Evolutionary conservation across 2,113 vertebrate species (phyloP).

Genomic region (Paratilapia polleni): DNA sequence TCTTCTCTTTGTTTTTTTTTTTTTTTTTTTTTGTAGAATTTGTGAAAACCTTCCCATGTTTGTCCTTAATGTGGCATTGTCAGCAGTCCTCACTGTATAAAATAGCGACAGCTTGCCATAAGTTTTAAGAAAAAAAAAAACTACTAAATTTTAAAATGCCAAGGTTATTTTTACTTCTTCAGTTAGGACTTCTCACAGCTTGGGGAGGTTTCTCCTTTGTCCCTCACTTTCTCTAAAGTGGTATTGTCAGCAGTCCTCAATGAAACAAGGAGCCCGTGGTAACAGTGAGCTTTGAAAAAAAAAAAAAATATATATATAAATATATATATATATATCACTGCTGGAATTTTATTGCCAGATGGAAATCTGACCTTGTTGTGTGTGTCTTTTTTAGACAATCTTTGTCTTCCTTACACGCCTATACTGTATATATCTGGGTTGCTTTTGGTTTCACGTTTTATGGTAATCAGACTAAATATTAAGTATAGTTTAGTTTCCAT

Average conservation of each 20-base stretch:
- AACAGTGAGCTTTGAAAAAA: neutral
- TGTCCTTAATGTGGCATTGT: constrained; percentile 29
- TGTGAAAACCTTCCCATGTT: neutral
- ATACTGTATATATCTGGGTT: neutral
- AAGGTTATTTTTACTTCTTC: constrained; percentile 36
- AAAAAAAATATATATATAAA: neutral
- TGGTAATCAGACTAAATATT: neutral
- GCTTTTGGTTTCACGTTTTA: neutral
- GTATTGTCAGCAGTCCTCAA: constrained; percentile 23
- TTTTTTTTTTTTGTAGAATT: neutral
- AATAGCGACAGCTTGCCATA: constrained; percentile 28
- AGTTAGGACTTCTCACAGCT: constrained; percentile 1
- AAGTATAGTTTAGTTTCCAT: neutral
- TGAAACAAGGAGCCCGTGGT: constrained; percentile 20
- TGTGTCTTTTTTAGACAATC: neutral
- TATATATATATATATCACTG: neutral
- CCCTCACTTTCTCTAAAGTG: constrained; percentile 17
- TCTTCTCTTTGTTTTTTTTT: no score
- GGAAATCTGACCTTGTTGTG: neutral
- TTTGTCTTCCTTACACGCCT: neutral
- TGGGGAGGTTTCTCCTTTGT: neutral
- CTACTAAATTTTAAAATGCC: constrained; percentile 34
- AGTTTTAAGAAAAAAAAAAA: neutral
- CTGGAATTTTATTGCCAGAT: constrained; percentile 2
- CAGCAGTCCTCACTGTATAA: constrained; percentile 26